phyloP scores from a whole-genome alignment of 2,113 vertebrate genomes.

The Brienomyrus brachyistius region DNA sequence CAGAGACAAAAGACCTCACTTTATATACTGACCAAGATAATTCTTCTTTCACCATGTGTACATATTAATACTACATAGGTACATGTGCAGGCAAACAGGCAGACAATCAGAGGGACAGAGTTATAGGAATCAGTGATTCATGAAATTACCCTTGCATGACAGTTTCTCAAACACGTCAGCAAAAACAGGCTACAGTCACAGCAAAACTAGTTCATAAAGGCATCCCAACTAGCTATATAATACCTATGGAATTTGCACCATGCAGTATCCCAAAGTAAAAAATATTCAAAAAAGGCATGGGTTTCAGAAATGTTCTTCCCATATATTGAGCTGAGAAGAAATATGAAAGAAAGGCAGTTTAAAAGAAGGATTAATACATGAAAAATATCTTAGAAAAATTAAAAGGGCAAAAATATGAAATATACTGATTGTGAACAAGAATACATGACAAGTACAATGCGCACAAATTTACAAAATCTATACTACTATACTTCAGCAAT shows the following conservation, averaged over 20 bases:
- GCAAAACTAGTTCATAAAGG: background rate
- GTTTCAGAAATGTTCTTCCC: background rate
- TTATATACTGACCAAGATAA: background rate
- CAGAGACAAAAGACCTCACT: background rate
- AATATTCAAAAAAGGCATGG: background rate
- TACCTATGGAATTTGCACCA: background rate
- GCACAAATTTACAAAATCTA: constrained; percentile 44
- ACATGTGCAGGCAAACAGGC: background rate
- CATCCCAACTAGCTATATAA: background rate
- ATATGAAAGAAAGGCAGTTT: constrained; percentile 21
- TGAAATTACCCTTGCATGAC: background rate
- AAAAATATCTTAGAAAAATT: constrained; percentile 47
- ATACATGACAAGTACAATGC: constrained; percentile 22
- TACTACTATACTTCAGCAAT: constrained; percentile 28
- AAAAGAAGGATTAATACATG: constrained; percentile 35
- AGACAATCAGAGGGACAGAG: background rate
- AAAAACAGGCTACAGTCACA: background rate
- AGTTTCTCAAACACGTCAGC: background rate
- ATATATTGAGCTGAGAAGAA: background rate
- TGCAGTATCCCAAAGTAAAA: background rate
- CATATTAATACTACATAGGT: background rate
- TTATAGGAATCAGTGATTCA: background rate
- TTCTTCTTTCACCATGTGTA: background rate
- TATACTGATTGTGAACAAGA: constrained; percentile 22
- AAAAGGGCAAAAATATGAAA: constrained; percentile 19